Evolutionary conservation across 2,113 vertebrate genomes (phyloP).

Genomic region (Bettongia penicillata): DNA sequence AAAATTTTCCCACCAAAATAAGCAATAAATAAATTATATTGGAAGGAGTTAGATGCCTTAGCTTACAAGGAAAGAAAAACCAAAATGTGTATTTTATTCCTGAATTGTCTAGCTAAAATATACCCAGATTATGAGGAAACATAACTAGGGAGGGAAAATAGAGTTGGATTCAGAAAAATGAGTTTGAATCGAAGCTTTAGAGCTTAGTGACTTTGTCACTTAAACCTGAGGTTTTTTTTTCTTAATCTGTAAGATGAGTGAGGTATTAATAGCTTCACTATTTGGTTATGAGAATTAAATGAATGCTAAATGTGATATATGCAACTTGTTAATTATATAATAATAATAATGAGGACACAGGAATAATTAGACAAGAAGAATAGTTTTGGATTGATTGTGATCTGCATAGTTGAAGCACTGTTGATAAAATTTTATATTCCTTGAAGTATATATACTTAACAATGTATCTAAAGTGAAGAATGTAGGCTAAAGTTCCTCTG

Average conservation of each 20-base stretch:
- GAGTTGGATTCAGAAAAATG: not conserved
- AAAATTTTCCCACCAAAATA: not conserved
- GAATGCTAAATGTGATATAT: not conserved
- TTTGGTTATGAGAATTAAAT: not conserved
- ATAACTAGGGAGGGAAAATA: not conserved
- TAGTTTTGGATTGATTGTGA: not conserved
- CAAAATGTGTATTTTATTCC: not conserved
- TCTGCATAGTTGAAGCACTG: not conserved
- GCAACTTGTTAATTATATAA: not conserved
- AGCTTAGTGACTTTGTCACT: not conserved
- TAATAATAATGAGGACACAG: not conserved
- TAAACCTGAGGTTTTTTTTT: not conserved
- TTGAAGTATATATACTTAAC: too few species aligned
- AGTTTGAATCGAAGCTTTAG: not conserved
- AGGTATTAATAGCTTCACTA: not conserved
- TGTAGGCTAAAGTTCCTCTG: not conserved
- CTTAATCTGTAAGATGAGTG: not conserved
- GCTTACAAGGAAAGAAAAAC: not conserved
- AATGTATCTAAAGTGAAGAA: not conserved
- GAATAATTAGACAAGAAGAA: not conserved
- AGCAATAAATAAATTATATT: not conserved
- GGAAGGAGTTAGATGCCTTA: not conserved
- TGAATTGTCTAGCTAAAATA: not conserved
- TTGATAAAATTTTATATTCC: not conserved
- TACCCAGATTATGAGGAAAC: not conserved